Evolutionary conservation across 2,113 vertebrate genomes (phyloP), one percentile per base, ranked within the genome.

Genomic region (Gorsachius goisagi): DNA sequence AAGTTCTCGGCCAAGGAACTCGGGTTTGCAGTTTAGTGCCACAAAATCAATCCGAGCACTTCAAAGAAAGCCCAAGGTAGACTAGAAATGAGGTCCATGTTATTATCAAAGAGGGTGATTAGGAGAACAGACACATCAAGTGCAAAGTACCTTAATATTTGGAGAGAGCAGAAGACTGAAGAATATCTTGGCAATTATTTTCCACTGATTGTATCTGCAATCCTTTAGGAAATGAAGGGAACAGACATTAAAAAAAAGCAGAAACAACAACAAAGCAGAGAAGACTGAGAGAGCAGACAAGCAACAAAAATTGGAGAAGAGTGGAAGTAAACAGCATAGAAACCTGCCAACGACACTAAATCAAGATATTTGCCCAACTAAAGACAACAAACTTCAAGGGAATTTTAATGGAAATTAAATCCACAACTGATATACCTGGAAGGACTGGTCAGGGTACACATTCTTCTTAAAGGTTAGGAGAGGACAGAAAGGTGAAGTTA

Each of bases 111-210:
- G 50, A 60, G 41, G 30, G 33, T 1, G 19, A 60, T 68, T 79
- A 83, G 66, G 52, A 6, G 13, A 64, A 37, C 4, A 73, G 53
- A 45, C 16, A 56, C 59, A 41, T 13, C 56, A 32, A 93, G 88
- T 2, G 72, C 59, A 18, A 88, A 88, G 90, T 94, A 96, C 95
- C 96, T 96, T 82, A 18, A 49, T 6, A 11, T 11, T 19, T 85
- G 96, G 90, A 94, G 96, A 90, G 64, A 96, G 93, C 55, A 97
- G 95, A 53, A 96, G 93, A 19, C 72, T 94, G 96, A 96, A 95
- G 92, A 97, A 76, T 71, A 97, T 96, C 85, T 19, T 96, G 95
- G 90, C 88, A 97, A 96, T 93, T 86, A 95, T 84, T 94, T 92
- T 96, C 93, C 96, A 97, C 30, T 90, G 93, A 92, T 19, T 96